Conservation (phyloP, 1,140 invertebrate genomes). For the Zaprionus vittiger region DNA sequence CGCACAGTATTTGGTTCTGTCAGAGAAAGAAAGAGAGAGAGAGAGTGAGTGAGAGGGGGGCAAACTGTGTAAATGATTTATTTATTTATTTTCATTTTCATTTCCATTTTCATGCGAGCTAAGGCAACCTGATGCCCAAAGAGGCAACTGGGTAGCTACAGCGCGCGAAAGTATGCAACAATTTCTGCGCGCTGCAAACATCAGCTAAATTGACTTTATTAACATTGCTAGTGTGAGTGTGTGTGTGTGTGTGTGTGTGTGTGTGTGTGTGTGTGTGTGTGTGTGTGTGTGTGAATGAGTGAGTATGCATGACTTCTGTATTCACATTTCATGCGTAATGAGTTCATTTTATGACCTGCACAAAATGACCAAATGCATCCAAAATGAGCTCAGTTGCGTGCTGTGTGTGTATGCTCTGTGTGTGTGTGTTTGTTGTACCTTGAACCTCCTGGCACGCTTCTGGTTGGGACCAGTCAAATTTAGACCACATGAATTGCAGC, state of each 20-base stretch:
- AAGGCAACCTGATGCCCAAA: slow-evolving; percentile 7
- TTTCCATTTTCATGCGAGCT: slow-evolving; percentile 5
- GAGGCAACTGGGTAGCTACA: slow-evolving; percentile 15
- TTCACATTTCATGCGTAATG: slow-evolving; percentile 59
- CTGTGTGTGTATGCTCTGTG: background rate
- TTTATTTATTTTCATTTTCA: slow-evolving; percentile 30
- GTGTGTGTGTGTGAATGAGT: slow-evolving; percentile 3
- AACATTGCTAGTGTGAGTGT: slow-evolving; percentile 14
- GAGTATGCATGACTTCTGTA: slow-evolving; percentile 24
- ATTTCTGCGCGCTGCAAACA: slow-evolving; percentile 14
- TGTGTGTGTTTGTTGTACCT: slow-evolving; percentile 68
- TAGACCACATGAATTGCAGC: slow-evolving; percentile 96
- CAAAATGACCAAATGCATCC: slow-evolving; percentile 69
- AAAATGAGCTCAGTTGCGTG: slow-evolving; percentile 51
- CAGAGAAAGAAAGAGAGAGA: background rate
- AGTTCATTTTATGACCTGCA: slow-evolving; percentile 56
- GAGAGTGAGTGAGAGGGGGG: background rate
- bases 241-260: background rate
- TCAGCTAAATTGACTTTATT: slow-evolving; percentile 44
- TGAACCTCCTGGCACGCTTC: slow-evolving; percentile 87
- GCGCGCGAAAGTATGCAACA: slow-evolving; percentile 41
- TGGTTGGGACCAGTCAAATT: slow-evolving; percentile 96
- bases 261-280: slow-evolving; percentile 5
- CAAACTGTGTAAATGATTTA: slow-evolving; percentile 40
- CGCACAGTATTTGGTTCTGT: slow-evolving; percentile 84